These are phyloP conservation scores for Bombus difficillimus DNA, from an alignment of 1,140 invertebrate species.

Conservation along the genomic window DNA sequence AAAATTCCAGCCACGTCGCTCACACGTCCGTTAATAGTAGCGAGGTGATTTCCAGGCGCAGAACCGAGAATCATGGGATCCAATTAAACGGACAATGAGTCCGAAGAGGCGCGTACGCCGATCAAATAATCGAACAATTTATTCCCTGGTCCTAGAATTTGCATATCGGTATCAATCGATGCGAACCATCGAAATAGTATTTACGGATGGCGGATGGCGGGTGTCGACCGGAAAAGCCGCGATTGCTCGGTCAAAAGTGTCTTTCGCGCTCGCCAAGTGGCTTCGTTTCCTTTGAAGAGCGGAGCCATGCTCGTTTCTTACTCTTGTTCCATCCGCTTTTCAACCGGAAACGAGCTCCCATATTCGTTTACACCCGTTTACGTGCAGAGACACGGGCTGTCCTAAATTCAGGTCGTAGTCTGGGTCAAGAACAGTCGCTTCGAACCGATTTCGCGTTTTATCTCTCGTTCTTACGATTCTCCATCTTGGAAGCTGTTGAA, in stretches of 20 bases:
- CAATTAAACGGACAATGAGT: slow-evolving; percentile 45
- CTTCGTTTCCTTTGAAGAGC: slow-evolving; percentile 23
- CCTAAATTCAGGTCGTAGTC: not conserved
- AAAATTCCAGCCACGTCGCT: not conserved
- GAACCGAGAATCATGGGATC: not conserved
- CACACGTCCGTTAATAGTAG: slow-evolving; percentile 3
- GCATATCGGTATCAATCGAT: slow-evolving; percentile 43
- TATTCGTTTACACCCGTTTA: slow-evolving; percentile 6
- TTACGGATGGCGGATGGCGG: not conserved
- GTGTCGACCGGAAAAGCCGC: not conserved
- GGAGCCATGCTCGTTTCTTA: not conserved
- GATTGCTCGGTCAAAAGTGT: slow-evolving; percentile 10
- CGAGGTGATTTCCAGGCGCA: not conserved
- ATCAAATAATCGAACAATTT: slow-evolving; percentile 51
- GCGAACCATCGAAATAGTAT: slow-evolving; percentile 11
- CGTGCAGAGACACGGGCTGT: not conserved
- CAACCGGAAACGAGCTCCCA: not conserved
- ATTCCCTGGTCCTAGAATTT: slow-evolving; percentile 8
- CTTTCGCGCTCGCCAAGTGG: not conserved
- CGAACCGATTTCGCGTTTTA: not conserved
- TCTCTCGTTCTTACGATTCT: not conserved
- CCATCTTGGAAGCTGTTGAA: not conserved
- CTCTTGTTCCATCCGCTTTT: not conserved
- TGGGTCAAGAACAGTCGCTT: slow-evolving; percentile 24
- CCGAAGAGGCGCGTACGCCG: not conserved